Percentiles rank a stretch among this genome's conserved stretches.
Evolutionary conservation across 2,113 vertebrate species (phyloP).

Genomic region (Chamaea fasciata): DNA sequence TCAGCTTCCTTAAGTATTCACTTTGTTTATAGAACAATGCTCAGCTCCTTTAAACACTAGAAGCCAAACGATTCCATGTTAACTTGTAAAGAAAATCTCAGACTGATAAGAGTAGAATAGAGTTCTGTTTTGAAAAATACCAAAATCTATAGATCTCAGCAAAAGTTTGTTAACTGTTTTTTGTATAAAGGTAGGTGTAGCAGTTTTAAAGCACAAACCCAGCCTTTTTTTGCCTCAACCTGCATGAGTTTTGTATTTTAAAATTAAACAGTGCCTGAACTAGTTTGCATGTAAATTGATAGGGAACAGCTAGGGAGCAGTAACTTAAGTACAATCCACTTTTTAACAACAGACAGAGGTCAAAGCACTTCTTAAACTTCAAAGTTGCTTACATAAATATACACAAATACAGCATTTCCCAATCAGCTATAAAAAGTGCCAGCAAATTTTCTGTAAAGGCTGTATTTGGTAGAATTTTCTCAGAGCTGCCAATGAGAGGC

Average conservation of each 20-base stretch:
- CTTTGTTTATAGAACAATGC: not conserved
- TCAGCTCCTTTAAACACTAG: not conserved
- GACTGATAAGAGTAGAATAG: not conserved
- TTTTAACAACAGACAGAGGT: not conserved
- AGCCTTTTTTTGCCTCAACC: not conserved
- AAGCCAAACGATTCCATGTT: not conserved
- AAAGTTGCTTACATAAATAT: not conserved
- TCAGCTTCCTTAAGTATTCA: not conserved
- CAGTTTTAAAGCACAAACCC: not conserved
- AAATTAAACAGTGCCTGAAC: not conserved
- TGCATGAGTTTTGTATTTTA: not conserved
- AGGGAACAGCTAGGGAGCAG: not conserved
- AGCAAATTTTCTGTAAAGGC: not conserved
- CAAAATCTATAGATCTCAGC: accelerated
- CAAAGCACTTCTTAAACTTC: not conserved
- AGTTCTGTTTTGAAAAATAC: not conserved
- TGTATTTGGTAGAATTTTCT: not conserved
- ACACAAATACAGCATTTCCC: not conserved
- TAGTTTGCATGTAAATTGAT: not conserved
- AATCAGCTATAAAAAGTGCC: not conserved
- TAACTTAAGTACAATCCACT: not conserved
- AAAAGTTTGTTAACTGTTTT: not conserved
- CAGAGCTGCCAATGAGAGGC: not conserved
- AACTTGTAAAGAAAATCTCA: not conserved
- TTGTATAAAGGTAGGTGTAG: not conserved